Conservation (phyloP, 2,888 invertebrate genomes). For the Esperia sulphurella region DNA sequence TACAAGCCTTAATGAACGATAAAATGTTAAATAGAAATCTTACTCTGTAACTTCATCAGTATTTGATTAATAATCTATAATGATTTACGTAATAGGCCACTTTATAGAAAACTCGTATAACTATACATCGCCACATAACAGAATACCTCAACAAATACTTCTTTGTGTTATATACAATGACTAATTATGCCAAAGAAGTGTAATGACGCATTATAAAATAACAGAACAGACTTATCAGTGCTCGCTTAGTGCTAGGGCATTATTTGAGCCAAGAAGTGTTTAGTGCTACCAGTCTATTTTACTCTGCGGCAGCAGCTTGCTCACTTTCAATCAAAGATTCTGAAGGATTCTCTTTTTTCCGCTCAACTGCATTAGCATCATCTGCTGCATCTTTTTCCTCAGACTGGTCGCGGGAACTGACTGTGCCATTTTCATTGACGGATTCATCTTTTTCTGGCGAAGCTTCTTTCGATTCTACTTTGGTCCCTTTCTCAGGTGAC, state of each 20-base stretch:
- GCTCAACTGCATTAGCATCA: conserved; percentile 34
- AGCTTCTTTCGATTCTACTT: conserved; percentile 46
- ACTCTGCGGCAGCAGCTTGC: conserved; percentile 57
- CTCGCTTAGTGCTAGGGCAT: conserved; percentile 68
- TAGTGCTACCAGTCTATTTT: conserved; percentile 28
- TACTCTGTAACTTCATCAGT: conserved; percentile 60
- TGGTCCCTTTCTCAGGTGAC: conserved; percentile 39
- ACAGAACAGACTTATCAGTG: conserved; percentile 61
- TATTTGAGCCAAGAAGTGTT: conserved; percentile 70
- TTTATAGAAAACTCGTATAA: conserved; percentile 48
- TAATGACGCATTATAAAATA: conserved; percentile 59
- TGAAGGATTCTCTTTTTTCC: conserved; percentile 57
- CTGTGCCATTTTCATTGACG: conserved; percentile 61
- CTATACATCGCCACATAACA: conserved; percentile 56
- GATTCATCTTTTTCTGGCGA: conserved; percentile 49
- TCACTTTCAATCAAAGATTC: conserved; percentile 68
- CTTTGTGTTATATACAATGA: conserved; percentile 70
- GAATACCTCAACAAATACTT: conserved; percentile 58
- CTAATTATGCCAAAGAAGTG: conserved; percentile 62
- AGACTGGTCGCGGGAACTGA: conserved; percentile 66
- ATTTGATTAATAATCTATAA: conserved; percentile 49
- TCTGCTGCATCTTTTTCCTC: conserved; percentile 46
- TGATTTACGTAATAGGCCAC: conserved; percentile 63
- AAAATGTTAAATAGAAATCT: conserved; percentile 65
- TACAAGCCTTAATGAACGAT: conserved; percentile 61